These are phyloP conservation scores for Myiotriccus ornatus DNA, from an alignment of 2,797 vertebrate species.

Conservation along the genomic window DNA sequence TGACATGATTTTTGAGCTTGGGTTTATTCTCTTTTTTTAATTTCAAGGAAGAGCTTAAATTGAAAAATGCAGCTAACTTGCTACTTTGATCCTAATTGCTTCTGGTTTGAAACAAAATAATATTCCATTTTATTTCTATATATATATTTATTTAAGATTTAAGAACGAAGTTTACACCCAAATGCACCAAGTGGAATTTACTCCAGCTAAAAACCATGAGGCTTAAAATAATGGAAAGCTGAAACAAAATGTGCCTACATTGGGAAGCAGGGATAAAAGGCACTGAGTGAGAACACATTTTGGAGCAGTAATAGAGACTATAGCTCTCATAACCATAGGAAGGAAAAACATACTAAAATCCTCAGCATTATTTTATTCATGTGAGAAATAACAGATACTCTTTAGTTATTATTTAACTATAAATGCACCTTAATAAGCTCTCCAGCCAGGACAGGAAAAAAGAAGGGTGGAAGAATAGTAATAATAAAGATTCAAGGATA, in stretches of 20 bases:
- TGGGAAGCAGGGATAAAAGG: not conserved
- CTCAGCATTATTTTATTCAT: not conserved
- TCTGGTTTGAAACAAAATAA: not conserved
- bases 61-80: not conserved
- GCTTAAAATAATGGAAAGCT: not conserved
- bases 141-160: not conserved
- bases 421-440: not conserved
- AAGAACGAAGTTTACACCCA: not conserved
- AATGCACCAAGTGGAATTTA: not conserved
- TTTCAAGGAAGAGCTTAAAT: not conserved
- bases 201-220: not conserved
- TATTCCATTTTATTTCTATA: not conserved
- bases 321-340: not conserved
- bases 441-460: not conserved
- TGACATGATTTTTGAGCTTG: not conserved
- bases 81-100: not conserved
- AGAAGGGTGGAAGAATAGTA: not conserved
- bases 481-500: not conserved
- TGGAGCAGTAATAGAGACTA: not conserved
- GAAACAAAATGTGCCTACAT: not conserved
- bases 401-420: not conserved
- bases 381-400: not conserved
- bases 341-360: not conserved
- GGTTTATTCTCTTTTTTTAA: not conserved
- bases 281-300: not conserved